Conservation (phyloP, 2,797 vertebrate species). For the Enteromius trimaculatus region DNA sequence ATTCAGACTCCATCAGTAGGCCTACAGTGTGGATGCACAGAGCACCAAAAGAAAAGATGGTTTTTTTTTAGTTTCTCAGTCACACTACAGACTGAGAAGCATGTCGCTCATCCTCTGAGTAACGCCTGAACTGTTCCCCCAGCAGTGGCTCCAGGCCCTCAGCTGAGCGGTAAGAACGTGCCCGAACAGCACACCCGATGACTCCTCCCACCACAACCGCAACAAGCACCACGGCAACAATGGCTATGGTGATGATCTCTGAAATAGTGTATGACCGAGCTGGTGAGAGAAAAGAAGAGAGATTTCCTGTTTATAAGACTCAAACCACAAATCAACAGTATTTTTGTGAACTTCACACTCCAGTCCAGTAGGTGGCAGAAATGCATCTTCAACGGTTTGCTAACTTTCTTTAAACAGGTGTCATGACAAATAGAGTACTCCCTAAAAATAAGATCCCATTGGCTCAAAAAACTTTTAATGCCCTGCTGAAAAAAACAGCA, state of each 20-base stretch:
- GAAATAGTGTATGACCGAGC: slow-evolving; percentile 81
- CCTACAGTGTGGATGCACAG: slow-evolving; percentile 6
- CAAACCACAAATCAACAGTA: background rate
- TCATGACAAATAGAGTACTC: background rate
- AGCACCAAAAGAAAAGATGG: too few relatives aligned
- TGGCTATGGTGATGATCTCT: slow-evolving; percentile 89
- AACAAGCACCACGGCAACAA: slow-evolving; percentile 84
- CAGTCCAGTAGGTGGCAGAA: slow-evolving; percentile 14
- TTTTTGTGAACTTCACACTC: background rate
- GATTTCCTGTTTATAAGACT: background rate
- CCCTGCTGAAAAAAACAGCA: too few relatives aligned
- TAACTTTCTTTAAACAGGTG: background rate
- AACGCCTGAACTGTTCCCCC: slow-evolving; percentile 84
- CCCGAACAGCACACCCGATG: slow-evolving; percentile 78
- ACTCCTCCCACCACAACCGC: slow-evolving; percentile 81
- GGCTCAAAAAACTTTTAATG: background rate
- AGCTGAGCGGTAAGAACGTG: slow-evolving; percentile 71
- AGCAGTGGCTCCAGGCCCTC: slow-evolving; percentile 90
- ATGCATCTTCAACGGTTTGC: background rate
- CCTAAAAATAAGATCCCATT: background rate
- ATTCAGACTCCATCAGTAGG: slow-evolving; percentile 6
- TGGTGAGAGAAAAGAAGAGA: slow-evolving; percentile 57
- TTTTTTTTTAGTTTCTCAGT: slow-evolving; percentile 14
- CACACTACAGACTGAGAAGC: slow-evolving; percentile 83
- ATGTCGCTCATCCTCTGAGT: slow-evolving; percentile 84